These are phyloP conservation scores for Camponotus pennsylvanicus DNA, from an alignment of 1,140 invertebrate genomes.

Conservation along the genomic window DNA sequence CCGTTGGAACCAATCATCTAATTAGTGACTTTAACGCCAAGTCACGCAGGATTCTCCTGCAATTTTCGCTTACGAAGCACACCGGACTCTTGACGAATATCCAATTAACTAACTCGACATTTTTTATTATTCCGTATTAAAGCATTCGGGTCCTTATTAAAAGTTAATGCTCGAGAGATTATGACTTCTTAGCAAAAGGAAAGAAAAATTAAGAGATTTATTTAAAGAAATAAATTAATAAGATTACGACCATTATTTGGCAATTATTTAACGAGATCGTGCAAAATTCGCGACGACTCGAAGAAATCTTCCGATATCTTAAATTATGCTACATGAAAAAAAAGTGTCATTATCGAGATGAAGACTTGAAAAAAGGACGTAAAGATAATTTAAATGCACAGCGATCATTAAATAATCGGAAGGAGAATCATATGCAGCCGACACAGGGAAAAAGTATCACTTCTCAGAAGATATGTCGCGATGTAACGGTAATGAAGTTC, in stretches of 20 bases:
- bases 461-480: slow-evolving; percentile 28
- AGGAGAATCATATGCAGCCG: neutral
- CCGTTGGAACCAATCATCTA: slow-evolving; percentile 47
- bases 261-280: neutral
- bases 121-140: slow-evolving; percentile 1
- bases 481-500: slow-evolving; percentile 31
- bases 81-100: neutral
- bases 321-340: neutral
- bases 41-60: slow-evolving; percentile 14
- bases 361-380: neutral
- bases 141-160: neutral
- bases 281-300: neutral
- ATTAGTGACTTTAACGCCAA: slow-evolving; percentile 37
- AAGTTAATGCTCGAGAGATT: neutral
- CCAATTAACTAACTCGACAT: slow-evolving; percentile 31
- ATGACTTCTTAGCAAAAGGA: neutral
- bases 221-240: neutral
- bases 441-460: slow-evolving; percentile 16
- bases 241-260: neutral
- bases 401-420: slow-evolving; percentile 12
- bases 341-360: slow-evolving; percentile 1
- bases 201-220: neutral
- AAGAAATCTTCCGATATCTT: neutral
- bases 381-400: slow-evolving; percentile 9
- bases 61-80: slow-evolving; percentile 10